Conservation (phyloP, 30 jellyfish, hydroid and myxozoan genomes). For the Clytia hemisphaerica region DNA sequence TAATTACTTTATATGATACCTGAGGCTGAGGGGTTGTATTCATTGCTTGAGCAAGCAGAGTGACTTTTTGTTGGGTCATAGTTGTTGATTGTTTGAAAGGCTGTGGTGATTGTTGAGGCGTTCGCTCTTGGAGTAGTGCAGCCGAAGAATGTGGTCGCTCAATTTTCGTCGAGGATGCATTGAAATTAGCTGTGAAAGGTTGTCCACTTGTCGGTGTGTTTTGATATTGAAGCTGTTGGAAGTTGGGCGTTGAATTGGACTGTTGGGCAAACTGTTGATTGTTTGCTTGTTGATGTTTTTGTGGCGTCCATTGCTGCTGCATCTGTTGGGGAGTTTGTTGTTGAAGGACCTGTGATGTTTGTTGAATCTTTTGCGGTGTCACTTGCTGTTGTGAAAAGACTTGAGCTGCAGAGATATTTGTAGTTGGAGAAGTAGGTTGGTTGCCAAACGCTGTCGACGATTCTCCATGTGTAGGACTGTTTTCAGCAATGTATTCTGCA, state of each 20-base stretch:
- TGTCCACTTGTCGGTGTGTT: too few relatives aligned
- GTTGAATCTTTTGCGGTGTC: constrained; percentile 1
- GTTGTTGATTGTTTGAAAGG: constrained; percentile 16
- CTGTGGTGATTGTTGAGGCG: constrained; percentile 16
- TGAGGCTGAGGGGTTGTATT: not conserved
- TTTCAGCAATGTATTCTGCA: constrained; percentile 70
- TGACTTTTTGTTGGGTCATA: constrained; percentile 18
- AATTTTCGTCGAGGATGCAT: not conserved
- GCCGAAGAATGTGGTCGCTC: constrained; percentile 43
- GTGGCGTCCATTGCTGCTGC: too few relatives aligned
- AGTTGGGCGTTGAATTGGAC: too few relatives aligned
- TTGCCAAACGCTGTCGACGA: not conserved
- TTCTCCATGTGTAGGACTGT: constrained; percentile 50
- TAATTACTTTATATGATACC: not conserved
- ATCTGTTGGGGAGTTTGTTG: too few relatives aligned
- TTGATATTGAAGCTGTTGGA: too few relatives aligned
- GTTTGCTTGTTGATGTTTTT: too few relatives aligned
- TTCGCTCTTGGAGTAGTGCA: constrained; percentile 19
- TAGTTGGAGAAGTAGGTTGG: not conserved
- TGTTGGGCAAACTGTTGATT: too few relatives aligned
- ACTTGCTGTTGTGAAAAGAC: not conserved
- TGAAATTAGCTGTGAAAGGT: not conserved
- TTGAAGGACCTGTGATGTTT: too few relatives aligned
- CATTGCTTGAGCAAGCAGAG: constrained; percentile 26
- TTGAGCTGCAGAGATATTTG: not conserved